A percentile compares a stretch with the other conserved stretches of the same genome.
These are phyloP conservation scores for Leistus spinibarbis DNA, from an alignment of 2,888 invertebrate genomes.

Conservation along the genomic window DNA sequence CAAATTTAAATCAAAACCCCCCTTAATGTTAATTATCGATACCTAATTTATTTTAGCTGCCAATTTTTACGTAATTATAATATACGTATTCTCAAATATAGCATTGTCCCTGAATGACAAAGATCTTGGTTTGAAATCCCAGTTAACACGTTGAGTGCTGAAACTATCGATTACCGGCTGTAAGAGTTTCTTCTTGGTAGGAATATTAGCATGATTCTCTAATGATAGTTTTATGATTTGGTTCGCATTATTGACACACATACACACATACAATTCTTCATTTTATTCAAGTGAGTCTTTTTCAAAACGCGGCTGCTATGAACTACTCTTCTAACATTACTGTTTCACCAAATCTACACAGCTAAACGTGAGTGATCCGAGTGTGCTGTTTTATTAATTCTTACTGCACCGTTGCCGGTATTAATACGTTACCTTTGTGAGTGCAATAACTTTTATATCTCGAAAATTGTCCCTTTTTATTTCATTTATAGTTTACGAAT, in stretches of 20 bases:
- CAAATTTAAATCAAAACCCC: too few species aligned
- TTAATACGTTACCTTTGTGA: constrained; percentile 36
- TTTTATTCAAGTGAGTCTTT: too few species aligned
- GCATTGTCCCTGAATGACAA: too few species aligned
- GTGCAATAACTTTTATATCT: constrained; percentile 37
- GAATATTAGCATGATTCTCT: background rate
- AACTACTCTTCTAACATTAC: background rate
- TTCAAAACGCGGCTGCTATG: background rate
- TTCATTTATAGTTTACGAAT: background rate
- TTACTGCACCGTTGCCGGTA: constrained; percentile 20
- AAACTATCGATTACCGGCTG: too few species aligned
- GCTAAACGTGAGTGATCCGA: background rate
- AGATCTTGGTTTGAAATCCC: too few species aligned
- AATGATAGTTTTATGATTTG: background rate
- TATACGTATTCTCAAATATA: too few species aligned
- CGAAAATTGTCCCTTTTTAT: background rate
- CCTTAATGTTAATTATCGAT: too few species aligned
- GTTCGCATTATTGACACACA: background rate
- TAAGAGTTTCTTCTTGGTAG: background rate
- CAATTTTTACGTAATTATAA: too few species aligned
- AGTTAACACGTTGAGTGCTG: too few species aligned
- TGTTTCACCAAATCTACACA: background rate
- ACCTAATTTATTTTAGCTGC: too few species aligned
- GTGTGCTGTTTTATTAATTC: background rate
- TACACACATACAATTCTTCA: background rate